These are phyloP conservation scores for Macrotus californicus DNA, from an alignment of 2,113 vertebrate genomes.

Conservation along the genomic window DNA sequence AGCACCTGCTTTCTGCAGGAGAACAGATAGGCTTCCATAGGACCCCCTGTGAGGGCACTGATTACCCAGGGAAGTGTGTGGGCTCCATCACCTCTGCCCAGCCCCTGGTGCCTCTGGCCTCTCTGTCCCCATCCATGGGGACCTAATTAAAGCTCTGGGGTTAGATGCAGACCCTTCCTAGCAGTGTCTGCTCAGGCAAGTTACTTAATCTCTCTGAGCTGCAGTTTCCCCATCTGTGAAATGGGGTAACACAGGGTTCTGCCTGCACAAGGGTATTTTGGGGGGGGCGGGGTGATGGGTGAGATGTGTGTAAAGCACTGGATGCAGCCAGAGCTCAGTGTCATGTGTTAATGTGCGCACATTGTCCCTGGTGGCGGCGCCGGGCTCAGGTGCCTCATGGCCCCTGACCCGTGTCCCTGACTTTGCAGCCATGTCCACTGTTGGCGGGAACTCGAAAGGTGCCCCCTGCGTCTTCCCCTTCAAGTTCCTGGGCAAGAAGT, in stretches of 20 bases:
- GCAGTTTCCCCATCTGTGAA: neutral
- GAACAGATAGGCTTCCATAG: neutral
- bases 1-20: neutral
- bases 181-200: neutral
- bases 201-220: neutral
- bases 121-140: neutral
- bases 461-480: conserved; percentile 94
- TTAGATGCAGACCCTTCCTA: neutral
- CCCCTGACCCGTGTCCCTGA: neutral
- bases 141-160: neutral
- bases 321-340: rapidly evolving
- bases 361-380: neutral
- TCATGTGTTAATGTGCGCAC: rapidly evolving
- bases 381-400: neutral
- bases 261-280: rapidly evolving
- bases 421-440: conserved; percentile 91
- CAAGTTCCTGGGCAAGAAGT: conserved; percentile 90
- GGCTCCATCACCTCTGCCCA: neutral
- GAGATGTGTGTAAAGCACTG: rapidly evolving
- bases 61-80: rapidly evolving
- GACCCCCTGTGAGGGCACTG: neutral
- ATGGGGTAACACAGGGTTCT: rapidly evolving
- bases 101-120: neutral
- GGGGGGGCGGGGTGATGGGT: rapidly evolving
- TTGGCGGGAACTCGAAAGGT: conserved; percentile 94